Percentiles rank a stretch among this genome's conserved stretches.
These are phyloP conservation scores for Pelmatolapia mariae DNA, from an alignment of 2,113 vertebrate species.

Conservation along the genomic window DNA sequence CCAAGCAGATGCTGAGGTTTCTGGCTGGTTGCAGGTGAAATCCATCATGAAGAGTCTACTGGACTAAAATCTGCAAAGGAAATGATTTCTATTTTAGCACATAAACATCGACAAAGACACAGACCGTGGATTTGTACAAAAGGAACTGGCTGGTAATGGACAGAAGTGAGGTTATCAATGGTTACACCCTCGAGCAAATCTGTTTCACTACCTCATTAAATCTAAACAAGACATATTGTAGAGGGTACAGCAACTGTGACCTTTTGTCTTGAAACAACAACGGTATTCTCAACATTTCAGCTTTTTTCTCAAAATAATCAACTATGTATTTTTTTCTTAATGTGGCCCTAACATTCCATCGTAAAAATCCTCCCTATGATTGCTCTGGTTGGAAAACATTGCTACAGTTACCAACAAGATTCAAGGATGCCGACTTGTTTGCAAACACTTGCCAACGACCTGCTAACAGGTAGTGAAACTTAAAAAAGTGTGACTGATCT, in stretches of 20 bases:
- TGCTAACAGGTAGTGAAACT: neutral
- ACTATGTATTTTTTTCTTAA: neutral
- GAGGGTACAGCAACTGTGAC: neutral
- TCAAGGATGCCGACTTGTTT: neutral
- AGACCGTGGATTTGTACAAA: neutral
- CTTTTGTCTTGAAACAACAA: neutral
- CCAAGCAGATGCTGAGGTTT: neutral
- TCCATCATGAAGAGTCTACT: neutral
- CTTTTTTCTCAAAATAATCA: neutral
- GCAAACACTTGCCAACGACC: neutral
- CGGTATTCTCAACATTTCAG: neutral
- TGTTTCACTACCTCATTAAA: neutral
- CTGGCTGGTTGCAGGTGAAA: neutral
- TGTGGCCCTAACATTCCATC: fast-evolving
- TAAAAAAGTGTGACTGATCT: neutral
- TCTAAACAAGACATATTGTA: neutral
- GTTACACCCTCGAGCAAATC: neutral
- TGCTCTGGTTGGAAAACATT: neutral
- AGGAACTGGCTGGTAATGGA: neutral
- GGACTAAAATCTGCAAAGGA: neutral
- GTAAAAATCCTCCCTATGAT: neutral
- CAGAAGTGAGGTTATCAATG: neutral
- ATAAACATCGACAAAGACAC: neutral
- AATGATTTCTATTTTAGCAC: neutral
- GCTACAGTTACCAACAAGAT: neutral